Conservation (phyloP, 1,140 invertebrate genomes). For the Magallana ariakensis region DNA sequence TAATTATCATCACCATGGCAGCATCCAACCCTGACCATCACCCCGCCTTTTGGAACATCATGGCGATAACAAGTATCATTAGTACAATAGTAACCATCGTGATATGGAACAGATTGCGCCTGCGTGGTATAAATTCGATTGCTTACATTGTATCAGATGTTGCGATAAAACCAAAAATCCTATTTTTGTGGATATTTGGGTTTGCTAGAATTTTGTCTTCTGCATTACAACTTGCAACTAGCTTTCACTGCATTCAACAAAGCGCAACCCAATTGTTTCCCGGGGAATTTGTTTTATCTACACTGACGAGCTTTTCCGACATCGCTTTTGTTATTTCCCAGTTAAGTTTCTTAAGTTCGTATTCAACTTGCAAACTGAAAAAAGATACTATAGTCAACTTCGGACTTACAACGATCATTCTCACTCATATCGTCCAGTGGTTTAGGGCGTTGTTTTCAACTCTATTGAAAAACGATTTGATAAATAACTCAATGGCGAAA, state of each 20-base stretch:
- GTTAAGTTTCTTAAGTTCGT: not conserved
- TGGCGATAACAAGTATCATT: not conserved
- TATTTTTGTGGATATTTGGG: slow-evolving; percentile 6
- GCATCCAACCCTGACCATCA: not conserved
- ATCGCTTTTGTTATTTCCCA: not conserved
- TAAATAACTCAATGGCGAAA: not conserved
- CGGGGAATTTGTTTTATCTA: not conserved
- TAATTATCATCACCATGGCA: not conserved
- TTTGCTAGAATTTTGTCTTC: not conserved
- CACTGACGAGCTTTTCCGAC: not conserved
- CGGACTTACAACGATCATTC: not conserved
- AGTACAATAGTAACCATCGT: not conserved
- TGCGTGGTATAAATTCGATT: not conserved
- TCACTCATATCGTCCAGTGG: not conserved
- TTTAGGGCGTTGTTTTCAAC: not conserved
- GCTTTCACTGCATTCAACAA: not conserved
- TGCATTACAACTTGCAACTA: not conserved
- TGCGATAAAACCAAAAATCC: not conserved
- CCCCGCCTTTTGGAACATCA: not conserved
- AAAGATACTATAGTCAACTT: not conserved
- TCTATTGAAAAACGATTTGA: not conserved
- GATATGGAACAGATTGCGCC: not conserved
- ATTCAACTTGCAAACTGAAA: slow-evolving; percentile 1
- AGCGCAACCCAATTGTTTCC: slow-evolving; percentile 3
- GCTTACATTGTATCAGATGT: not conserved